phyloP scores from a whole-genome alignment of 2,888 invertebrate species.

The Venustoraphidia nigricollis region DNA sequence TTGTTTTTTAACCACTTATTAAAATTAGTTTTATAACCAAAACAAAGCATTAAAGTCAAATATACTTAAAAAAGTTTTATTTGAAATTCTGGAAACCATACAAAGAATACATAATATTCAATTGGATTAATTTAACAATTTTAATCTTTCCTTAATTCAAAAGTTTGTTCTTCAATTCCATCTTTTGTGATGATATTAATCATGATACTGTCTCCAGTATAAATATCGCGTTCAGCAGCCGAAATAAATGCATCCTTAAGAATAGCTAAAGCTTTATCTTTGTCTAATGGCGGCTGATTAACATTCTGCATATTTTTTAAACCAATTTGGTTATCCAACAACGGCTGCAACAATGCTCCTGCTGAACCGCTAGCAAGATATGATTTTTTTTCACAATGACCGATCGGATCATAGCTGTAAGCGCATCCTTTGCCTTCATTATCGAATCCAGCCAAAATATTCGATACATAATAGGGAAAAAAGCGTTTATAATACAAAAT shows the following conservation, averaged over 20 bases:
- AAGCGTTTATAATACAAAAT: conserved; percentile 93
- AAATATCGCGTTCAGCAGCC: conserved; percentile 94
- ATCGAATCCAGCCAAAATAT: conserved; percentile 87
- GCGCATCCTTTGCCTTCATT: conserved; percentile 86
- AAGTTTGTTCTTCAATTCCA: conserved; percentile 58
- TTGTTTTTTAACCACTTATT: too few species aligned
- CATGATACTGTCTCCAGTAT: conserved; percentile 83
- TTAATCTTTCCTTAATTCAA: conserved; percentile 80
- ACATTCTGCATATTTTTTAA: conserved; percentile 72
- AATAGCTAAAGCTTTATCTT: conserved; percentile 69
- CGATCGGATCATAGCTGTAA: conserved; percentile 95
- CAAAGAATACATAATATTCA: conserved; percentile 1
- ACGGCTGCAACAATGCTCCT: conserved; percentile 77
- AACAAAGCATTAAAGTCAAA: too few species aligned
- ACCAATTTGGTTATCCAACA: conserved; percentile 92
- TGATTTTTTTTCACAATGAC: conserved; percentile 73
- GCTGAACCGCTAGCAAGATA: conserved; percentile 88
- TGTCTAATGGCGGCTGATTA: conserved; percentile 42
- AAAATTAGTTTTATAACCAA: too few species aligned
- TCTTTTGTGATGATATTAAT: conserved; percentile 79
- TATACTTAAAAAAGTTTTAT: too few species aligned
- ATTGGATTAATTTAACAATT: conserved; percentile 11
- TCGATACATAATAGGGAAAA: conserved; percentile 96
- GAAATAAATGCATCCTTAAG: conserved; percentile 94
- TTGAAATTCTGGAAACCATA: too few species aligned